Percentiles rank a stretch among this genome's conserved stretches.
Conservation (phyloP, 2,113 vertebrate genomes). For the Cyprinodon tularosa region DNA sequence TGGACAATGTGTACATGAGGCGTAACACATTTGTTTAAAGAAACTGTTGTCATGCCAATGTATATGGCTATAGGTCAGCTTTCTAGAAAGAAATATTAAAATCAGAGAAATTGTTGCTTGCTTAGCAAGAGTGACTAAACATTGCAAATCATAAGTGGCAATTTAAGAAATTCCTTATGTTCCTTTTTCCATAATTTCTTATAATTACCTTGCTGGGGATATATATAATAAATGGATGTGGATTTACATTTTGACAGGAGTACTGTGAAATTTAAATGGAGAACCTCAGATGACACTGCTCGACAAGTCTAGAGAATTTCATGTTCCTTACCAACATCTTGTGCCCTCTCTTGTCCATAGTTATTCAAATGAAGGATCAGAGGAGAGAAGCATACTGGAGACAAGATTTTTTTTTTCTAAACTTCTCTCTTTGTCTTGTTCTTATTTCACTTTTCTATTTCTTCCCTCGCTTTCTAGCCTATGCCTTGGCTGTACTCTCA, state of each 20-base stretch:
- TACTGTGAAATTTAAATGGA: constrained; percentile 7
- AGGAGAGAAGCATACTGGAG: constrained; percentile 13
- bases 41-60: neutral
- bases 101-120: too few species aligned
- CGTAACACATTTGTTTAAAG: too few species aligned
- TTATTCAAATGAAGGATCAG: constrained; percentile 22
- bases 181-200: neutral
- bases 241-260: neutral
- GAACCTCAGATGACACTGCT: neutral
- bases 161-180: neutral
- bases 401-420: neutral
- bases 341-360: neutral
- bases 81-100: too few species aligned
- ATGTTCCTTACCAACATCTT: neutral
- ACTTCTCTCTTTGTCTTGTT: constrained; percentile 16
- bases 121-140: neutral
- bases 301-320: constrained; percentile 8
- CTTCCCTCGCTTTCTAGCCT: neutral
- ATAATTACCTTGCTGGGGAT: neutral
- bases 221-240: neutral
- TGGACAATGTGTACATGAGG: too few species aligned
- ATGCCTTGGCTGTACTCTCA: constrained; percentile 37
- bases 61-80: neutral
- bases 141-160: neutral
- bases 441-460: constrained; percentile 16